These are phyloP conservation scores for Siniperca chuatsi DNA, from an alignment of 2,113 vertebrate species.

Conservation along the genomic window DNA sequence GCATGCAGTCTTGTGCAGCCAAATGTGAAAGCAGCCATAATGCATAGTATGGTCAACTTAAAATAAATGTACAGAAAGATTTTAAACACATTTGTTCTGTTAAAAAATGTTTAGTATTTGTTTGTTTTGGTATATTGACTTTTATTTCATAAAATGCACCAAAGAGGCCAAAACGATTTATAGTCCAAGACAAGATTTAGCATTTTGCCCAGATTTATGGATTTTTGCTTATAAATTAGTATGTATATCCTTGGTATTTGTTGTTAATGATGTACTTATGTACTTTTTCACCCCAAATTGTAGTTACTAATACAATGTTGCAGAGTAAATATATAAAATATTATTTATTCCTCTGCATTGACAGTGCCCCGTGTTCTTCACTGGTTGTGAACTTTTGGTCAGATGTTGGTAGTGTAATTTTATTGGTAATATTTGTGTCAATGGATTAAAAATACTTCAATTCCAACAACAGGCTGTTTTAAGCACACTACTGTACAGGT, in stretches of 20 bases:
- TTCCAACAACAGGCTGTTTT: too few species aligned
- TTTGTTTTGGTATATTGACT: background rate
- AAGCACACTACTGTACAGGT: too few species aligned
- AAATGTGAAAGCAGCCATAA: conserved; percentile 28
- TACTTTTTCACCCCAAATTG: background rate
- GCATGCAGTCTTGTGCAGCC: conserved; percentile 1
- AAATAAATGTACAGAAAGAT: background rate
- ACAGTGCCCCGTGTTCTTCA: too few species aligned
- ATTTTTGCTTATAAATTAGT: background rate
- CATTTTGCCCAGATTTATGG: background rate
- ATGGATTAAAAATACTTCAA: background rate
- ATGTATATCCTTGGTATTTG: background rate
- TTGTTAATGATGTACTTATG: background rate
- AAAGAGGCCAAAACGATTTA: background rate
- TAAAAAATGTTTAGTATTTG: background rate
- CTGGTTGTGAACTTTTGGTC: too few species aligned
- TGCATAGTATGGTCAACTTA: background rate
- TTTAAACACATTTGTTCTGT: background rate
- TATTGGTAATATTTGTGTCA: background rate
- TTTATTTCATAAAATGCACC: background rate
- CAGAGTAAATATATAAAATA: too few species aligned
- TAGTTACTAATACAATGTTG: too few species aligned
- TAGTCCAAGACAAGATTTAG: background rate
- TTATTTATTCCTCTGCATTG: too few species aligned
- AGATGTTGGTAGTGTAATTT: background rate